Conservation (phyloP, 2,888 invertebrate genomes). For the Habrosyne pyritoides region DNA sequence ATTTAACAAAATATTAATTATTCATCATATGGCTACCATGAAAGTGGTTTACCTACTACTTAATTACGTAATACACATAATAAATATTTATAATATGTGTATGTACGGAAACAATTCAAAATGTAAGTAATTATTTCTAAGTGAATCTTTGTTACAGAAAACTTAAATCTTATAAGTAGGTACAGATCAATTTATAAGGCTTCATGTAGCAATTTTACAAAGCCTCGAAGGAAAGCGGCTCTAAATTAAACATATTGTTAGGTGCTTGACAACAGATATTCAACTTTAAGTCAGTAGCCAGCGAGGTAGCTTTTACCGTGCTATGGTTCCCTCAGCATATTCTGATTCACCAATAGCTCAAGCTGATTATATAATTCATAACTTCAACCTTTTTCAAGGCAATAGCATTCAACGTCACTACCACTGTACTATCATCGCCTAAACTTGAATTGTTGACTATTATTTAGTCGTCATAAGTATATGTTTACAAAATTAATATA, state of each 20-base stretch:
- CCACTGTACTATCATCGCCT: neutral
- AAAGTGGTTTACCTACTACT: neutral
- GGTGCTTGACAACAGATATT: neutral
- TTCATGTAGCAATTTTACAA: too few relatives aligned
- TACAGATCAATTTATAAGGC: neutral
- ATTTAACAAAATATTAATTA: constrained; percentile 16
- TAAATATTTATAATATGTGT: too few relatives aligned
- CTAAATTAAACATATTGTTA: neutral
- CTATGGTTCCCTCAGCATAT: neutral
- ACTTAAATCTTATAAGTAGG: neutral
- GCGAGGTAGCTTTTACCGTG: neutral
- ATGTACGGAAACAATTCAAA: neutral
- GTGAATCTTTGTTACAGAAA: neutral
- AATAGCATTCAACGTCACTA: neutral
- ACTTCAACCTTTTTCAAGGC: neutral
- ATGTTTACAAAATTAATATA: neutral
- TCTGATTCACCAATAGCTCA: neutral
- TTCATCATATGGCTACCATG: constrained; percentile 9
- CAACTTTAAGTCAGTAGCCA: neutral
- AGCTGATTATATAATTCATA: neutral
- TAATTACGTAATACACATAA: neutral
- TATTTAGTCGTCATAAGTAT: neutral
- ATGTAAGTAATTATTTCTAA: neutral
- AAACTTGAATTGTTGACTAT: neutral
- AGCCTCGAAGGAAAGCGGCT: too few relatives aligned